Percentiles rank a stretch among this genome's conserved stretches.
phyloP scores from a whole-genome alignment of 2,113 vertebrate species.

The Tyrannus savana region DNA sequence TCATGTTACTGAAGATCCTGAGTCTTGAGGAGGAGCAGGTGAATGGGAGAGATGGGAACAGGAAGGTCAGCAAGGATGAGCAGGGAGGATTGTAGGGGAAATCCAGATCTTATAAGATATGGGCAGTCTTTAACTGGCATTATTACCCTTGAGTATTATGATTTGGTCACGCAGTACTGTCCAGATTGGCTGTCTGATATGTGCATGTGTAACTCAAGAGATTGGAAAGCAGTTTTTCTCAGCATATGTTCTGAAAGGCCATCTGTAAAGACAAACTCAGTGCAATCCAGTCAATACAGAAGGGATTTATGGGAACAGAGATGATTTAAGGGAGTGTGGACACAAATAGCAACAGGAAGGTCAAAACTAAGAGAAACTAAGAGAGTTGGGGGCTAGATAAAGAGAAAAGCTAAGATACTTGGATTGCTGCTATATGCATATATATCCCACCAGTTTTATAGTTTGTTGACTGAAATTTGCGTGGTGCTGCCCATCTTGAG shows the following conservation, averaged over 20 bases:
- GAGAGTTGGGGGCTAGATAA: background rate
- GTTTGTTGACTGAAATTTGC: background rate
- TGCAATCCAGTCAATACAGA: background rate
- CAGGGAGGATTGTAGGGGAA: background rate
- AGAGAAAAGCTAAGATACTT: background rate
- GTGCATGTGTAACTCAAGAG: rapidly evolving
- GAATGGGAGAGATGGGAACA: background rate
- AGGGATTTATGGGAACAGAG: background rate
- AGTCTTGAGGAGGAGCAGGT: background rate
- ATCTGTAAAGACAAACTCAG: background rate
- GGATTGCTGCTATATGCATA: background rate
- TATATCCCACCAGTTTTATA: background rate
- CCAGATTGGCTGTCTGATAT: background rate
- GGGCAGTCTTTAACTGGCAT: background rate
- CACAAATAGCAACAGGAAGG: background rate
- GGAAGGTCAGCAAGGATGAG: background rate
- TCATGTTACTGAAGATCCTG: background rate
- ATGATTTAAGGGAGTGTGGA: background rate
- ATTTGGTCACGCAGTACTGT: background rate
- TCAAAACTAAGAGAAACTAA: background rate
- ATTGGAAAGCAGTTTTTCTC: background rate
- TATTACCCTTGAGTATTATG: background rate
- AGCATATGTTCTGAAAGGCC: background rate
- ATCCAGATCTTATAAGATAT: background rate
- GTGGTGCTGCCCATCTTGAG: background rate